phyloP scores from a whole-genome alignment of 2,888 invertebrate species.

The Xanthorhoe spadicearia region DNA sequence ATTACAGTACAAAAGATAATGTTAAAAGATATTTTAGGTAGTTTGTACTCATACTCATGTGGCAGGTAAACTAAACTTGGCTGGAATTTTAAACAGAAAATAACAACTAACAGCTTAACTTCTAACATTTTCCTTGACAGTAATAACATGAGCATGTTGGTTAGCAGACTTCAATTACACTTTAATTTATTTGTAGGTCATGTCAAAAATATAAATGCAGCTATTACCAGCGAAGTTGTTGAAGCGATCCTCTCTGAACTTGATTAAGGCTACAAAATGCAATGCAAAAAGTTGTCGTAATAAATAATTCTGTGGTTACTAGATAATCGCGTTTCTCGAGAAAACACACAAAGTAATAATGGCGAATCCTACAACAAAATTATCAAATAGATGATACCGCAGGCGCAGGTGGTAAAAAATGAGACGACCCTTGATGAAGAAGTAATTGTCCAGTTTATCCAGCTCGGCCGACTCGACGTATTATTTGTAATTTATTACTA shows the following conservation, averaged over 20 bases:
- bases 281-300: constrained; percentile 25
- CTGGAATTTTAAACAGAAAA: constrained; percentile 38
- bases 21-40: background rate
- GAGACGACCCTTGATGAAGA: constrained; percentile 12
- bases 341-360: constrained; percentile 30
- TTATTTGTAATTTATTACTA: background rate
- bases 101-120: no score
- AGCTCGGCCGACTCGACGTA: constrained; percentile 5
- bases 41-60: constrained; percentile 6
- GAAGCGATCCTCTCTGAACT: background rate
- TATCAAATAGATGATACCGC: constrained; percentile 21
- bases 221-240: background rate
- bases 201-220: background rate
- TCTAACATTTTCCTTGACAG: constrained; percentile 29
- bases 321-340: constrained; percentile 34
- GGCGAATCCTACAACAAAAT: constrained; percentile 23
- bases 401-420: constrained; percentile 22
- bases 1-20: background rate
- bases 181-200: constrained; percentile 4
- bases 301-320: constrained; percentile 33
- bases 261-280: constrained; percentile 6
- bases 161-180: constrained; percentile 7
- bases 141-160: constrained; percentile 28
- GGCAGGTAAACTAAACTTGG: constrained; percentile 27
- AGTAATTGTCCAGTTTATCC: constrained; percentile 12